Conservation (phyloP, 2,888 invertebrate species). For the Heteropelma amictum region DNA sequence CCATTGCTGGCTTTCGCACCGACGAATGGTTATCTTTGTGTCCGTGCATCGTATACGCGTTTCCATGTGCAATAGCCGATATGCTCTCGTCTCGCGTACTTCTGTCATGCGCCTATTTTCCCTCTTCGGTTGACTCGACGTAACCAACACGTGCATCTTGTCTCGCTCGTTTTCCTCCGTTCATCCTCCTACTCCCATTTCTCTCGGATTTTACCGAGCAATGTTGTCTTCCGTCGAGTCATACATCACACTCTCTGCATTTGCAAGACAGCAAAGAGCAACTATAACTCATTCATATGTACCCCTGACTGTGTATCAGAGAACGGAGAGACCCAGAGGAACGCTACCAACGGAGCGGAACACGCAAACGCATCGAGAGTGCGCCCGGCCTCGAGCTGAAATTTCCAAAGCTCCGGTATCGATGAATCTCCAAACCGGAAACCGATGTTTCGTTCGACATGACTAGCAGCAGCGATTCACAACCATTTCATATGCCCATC, state of each 20-base stretch:
- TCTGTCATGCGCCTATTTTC: slow-evolving; percentile 47
- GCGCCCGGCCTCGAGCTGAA: slow-evolving; percentile 4
- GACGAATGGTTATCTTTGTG: neutral
- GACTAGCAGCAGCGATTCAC: slow-evolving; percentile 31
- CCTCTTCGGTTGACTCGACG: slow-evolving; percentile 36
- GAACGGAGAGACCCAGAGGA: slow-evolving; percentile 44
- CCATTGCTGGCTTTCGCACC: slow-evolving; percentile 58
- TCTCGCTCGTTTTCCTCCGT: slow-evolving; percentile 12
- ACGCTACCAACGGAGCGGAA: slow-evolving; percentile 32
- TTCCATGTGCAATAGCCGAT: slow-evolving; percentile 23
- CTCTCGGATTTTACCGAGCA: slow-evolving; percentile 21
- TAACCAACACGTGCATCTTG: slow-evolving; percentile 3
- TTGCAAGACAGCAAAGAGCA: slow-evolving; percentile 73
- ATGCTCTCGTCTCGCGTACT: slow-evolving; percentile 41
- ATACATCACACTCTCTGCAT: slow-evolving; percentile 74
- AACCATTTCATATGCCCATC: neutral
- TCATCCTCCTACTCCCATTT: neutral
- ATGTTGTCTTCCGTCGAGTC: slow-evolving; percentile 70
- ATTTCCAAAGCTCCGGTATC: slow-evolving; percentile 39
- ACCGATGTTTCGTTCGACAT: slow-evolving; percentile 44
- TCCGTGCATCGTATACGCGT: slow-evolving; percentile 30
- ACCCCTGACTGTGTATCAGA: slow-evolving; percentile 64
- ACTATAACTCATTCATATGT: slow-evolving; percentile 75
- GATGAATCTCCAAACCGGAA: slow-evolving; percentile 47
- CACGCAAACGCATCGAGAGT: slow-evolving; percentile 20